These are phyloP conservation scores for Cebidichthys violaceus DNA, from an alignment of 2,113 vertebrate species.

Conservation along the genomic window DNA sequence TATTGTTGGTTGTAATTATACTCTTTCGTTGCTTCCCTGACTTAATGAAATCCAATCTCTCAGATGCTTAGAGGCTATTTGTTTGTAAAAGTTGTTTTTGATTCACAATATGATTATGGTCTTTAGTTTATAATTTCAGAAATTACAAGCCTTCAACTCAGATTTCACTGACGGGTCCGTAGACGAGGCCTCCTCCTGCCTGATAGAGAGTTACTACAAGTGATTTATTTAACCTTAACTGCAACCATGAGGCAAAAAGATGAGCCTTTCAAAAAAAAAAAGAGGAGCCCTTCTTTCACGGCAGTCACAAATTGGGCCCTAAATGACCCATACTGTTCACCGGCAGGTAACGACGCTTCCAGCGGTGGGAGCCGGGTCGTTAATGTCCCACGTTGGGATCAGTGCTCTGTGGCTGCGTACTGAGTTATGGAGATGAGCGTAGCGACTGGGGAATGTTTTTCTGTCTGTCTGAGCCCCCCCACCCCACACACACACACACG, in stretches of 20 bases:
- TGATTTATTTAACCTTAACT: slow-evolving; percentile 34
- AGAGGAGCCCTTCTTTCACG: slow-evolving; percentile 9
- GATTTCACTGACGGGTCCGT: slow-evolving; percentile 50
- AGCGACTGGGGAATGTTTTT: slow-evolving; percentile 82
- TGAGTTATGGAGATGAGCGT: slow-evolving; percentile 80
- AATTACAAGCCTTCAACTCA: slow-evolving; percentile 57
- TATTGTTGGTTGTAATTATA: slow-evolving; percentile 74
- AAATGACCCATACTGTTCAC: slow-evolving; percentile 50
- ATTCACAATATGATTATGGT: slow-evolving; percentile 58
- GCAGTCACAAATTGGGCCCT: slow-evolving; percentile 26
- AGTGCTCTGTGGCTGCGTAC: slow-evolving; percentile 45
- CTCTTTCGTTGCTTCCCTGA: slow-evolving; percentile 53
- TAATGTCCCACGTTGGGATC: slow-evolving; percentile 54
- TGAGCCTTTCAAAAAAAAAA: not conserved
- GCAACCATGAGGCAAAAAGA: slow-evolving; percentile 2
- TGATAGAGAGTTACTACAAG: slow-evolving; percentile 19
- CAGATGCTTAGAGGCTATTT: slow-evolving; percentile 61
- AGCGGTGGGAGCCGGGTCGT: slow-evolving; percentile 45
- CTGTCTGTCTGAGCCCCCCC: slow-evolving; percentile 74
- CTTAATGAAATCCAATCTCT: slow-evolving; percentile 65
- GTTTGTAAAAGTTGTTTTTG: slow-evolving; percentile 68
- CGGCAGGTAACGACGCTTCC: slow-evolving; percentile 38
- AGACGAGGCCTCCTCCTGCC: slow-evolving; percentile 8
- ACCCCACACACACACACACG: not conserved
- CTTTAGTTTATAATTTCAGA: slow-evolving; percentile 17